Conservation (phyloP, 2,797 vertebrate species). For the Vipera ursinii region DNA sequence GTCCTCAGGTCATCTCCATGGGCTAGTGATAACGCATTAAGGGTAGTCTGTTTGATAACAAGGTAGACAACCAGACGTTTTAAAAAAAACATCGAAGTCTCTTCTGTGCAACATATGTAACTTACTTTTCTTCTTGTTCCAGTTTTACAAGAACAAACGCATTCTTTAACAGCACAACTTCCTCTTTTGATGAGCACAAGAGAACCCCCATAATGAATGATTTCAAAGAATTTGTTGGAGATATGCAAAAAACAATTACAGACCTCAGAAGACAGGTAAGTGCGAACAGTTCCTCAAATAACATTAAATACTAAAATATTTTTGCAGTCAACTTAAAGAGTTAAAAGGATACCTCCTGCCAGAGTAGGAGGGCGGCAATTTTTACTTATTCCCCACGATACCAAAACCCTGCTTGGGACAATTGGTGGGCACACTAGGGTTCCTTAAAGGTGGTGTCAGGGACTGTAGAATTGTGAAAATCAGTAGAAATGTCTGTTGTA, state of each 20-base stretch:
- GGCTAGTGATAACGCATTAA: background rate
- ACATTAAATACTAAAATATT: background rate
- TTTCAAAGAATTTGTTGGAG: constrained; percentile 91
- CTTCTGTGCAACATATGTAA: background rate
- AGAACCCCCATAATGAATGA: constrained; percentile 76
- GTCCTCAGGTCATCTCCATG: background rate
- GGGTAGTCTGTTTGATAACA: background rate
- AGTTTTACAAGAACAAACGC: constrained; percentile 68
- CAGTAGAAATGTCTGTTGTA: background rate
- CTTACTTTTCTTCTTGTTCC: constrained; percentile 25
- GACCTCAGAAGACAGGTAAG: constrained; percentile 92
- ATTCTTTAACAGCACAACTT: constrained; percentile 71
- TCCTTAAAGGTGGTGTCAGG: background rate
- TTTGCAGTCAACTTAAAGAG: background rate
- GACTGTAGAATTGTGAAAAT: background rate
- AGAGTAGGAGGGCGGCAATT: background rate
- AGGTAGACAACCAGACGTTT: background rate
- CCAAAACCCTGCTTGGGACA: background rate
- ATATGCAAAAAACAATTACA: constrained; percentile 95
- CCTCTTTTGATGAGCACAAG: constrained; percentile 60
- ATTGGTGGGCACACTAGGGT: background rate
- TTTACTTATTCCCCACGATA: background rate
- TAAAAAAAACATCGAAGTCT: background rate
- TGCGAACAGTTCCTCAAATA: background rate
- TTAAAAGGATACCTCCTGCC: background rate